Conservation (phyloP, 2,888 invertebrate species). For the Hydrotaea diabolus region DNA sequence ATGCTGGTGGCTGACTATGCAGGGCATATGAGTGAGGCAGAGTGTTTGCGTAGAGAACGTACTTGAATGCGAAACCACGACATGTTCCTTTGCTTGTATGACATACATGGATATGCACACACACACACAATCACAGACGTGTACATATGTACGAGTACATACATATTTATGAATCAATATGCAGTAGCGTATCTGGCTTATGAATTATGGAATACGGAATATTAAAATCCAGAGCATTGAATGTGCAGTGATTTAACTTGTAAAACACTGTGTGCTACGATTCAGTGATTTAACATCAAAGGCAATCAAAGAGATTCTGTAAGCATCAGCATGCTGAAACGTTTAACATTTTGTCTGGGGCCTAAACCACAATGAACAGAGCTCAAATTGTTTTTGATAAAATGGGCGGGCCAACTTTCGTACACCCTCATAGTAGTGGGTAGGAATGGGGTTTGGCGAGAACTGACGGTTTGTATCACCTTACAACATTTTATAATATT, state of each 20-base stretch:
- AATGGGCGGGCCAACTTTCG: too few relatives aligned
- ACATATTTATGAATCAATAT: constrained; percentile 16
- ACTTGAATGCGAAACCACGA: constrained; percentile 70
- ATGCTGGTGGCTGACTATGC: too few relatives aligned
- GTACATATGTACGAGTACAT: constrained; percentile 6
- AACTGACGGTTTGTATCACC: too few relatives aligned
- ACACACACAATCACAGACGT: constrained; percentile 27
- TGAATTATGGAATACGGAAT: constrained; percentile 13
- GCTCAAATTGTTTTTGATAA: too few relatives aligned
- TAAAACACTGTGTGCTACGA: not conserved
- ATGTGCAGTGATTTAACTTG: not conserved
- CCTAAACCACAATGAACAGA: not conserved
- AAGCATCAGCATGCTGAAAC: not conserved
- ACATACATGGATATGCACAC: constrained; percentile 33
- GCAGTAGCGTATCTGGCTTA: not conserved
- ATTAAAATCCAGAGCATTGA: not conserved
- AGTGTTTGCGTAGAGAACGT: constrained; percentile 64
- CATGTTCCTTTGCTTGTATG: constrained; percentile 57
- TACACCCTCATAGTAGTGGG: too few relatives aligned
- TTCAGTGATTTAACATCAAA: not conserved
- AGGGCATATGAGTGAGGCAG: constrained; percentile 3
- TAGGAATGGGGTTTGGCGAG: too few relatives aligned
- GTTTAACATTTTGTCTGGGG: not conserved
- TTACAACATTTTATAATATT: too few relatives aligned
- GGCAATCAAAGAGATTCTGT: not conserved